Conservation (phyloP, 1,140 invertebrate species). For the Neoseiulus cucumeris region DNA sequence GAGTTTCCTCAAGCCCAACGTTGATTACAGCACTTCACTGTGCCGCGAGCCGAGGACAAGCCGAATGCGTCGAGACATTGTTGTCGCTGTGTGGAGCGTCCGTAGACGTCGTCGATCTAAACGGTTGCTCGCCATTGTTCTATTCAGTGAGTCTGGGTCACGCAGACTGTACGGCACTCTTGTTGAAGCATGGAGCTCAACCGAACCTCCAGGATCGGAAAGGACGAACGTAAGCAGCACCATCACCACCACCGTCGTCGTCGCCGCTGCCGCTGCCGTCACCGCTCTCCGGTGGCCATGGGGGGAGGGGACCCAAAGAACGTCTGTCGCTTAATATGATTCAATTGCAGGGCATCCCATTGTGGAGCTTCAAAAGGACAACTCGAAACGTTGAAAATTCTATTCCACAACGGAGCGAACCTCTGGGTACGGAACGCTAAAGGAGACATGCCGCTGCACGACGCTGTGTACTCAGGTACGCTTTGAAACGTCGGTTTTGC, state of each 20-base stretch:
- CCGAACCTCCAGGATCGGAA: constrained; percentile 75
- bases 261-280: not conserved
- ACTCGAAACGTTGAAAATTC: constrained; percentile 53
- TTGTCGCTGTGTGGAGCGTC: constrained; percentile 68
- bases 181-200: constrained; percentile 62
- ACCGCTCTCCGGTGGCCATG: not conserved
- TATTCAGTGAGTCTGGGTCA: constrained; percentile 89
- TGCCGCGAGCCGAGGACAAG: constrained; percentile 80
- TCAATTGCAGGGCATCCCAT: constrained; percentile 39
- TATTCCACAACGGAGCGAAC: constrained; percentile 54
- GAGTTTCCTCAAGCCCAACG: not conserved
- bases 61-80: constrained; percentile 69
- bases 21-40: constrained; percentile 56
- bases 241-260: not conserved
- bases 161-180: constrained; percentile 67
- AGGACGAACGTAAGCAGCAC: constrained; percentile 49
- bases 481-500: too few species aligned
- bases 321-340: constrained; percentile 19
- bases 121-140: constrained; percentile 84
- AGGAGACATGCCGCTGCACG: constrained; percentile 77
- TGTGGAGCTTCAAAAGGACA: constrained; percentile 92
- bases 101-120: constrained; percentile 57
- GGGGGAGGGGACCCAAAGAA: constrained; percentile 11
- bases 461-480: constrained; percentile 74
- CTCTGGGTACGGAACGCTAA: constrained; percentile 75